These are phyloP conservation scores for Orycteropus afer DNA, from an alignment of 2,113 vertebrate species.

Conservation along the genomic window DNA sequence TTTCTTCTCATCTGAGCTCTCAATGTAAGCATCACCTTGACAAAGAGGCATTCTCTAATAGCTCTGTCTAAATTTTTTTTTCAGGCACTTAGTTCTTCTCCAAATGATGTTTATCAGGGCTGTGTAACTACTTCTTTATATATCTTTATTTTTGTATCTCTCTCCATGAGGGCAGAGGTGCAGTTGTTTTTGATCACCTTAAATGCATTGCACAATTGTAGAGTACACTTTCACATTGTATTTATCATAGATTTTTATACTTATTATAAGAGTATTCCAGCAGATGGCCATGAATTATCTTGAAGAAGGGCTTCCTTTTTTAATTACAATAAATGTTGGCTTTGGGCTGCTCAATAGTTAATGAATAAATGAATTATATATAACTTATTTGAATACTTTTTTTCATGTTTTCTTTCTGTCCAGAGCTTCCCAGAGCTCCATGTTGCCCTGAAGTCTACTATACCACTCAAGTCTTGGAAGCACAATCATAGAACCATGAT, in stretches of 20 bases:
- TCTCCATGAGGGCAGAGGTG: background rate
- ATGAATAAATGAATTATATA: background rate
- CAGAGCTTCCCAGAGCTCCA: background rate
- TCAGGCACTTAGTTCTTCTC: background rate
- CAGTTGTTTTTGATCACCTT: background rate
- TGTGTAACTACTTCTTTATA: background rate
- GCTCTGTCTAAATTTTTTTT: background rate
- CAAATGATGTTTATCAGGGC: background rate
- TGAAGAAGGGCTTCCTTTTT: background rate
- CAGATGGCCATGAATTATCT: background rate
- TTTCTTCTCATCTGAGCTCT: constrained; percentile 25
- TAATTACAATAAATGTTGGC: background rate
- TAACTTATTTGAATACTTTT: background rate
- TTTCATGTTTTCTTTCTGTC: background rate
- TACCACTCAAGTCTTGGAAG: background rate
- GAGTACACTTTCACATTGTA: background rate
- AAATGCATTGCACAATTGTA: background rate
- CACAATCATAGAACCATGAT: background rate
- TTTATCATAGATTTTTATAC: background rate
- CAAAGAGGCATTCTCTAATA: background rate
- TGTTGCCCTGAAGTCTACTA: background rate
- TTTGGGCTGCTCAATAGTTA: background rate
- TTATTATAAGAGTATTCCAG: background rate
- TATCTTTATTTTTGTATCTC: background rate
- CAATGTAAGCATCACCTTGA: background rate